Evolutionary conservation across 2,888 invertebrate species (phyloP), one percentile per base, ranked within the genome.

Genomic region (Caenorhabditis drosophilae): DNA sequence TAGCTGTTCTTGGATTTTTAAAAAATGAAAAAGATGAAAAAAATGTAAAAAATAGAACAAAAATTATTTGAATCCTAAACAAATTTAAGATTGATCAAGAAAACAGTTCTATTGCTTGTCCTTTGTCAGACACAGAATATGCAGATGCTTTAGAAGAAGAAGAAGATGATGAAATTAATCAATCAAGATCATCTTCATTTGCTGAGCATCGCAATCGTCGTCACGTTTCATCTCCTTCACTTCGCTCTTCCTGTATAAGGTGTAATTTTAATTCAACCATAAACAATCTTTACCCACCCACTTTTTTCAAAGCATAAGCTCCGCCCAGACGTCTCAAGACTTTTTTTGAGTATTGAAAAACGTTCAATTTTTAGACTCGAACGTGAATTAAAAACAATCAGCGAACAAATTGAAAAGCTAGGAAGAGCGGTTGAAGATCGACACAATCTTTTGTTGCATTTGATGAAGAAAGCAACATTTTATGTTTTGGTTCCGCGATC

Each of bases 381-480:
- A 50, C 51, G 46, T 34, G 66, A 66, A 47, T 44, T 66, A n/a
- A 56, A 66, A 57, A 44, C 44, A 16, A 67, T 71, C 38, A 58
- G 58, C 1, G 56, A 59, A 16, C 59, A 67, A 26, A 64, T 71
- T 45, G 67, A 67, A 31, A 35, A 51, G 22, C 63, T 71, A 1
- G 55, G 59, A 20, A 66, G 53, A 18, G 63, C 62, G 7, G 59
- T 68, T 11, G 71, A 68, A 46, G 49, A 47, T 11, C 34, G 66
- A 0, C 68, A 71, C 49, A 56, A 58, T 38, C 36, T 58, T 4
- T 44, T 71, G n/a, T 38, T 63, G 11, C 42, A 31, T 18, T 18
- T 71, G 22, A 59, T 71, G 59, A 68, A 62, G 40, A 71, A 68
- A 50, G 55, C 64, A 22, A 67, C 67, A 11, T 61, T 71, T 18